phyloP scores from a whole-genome alignment of 2,888 invertebrate species.

The Drosophila limbata region DNA sequence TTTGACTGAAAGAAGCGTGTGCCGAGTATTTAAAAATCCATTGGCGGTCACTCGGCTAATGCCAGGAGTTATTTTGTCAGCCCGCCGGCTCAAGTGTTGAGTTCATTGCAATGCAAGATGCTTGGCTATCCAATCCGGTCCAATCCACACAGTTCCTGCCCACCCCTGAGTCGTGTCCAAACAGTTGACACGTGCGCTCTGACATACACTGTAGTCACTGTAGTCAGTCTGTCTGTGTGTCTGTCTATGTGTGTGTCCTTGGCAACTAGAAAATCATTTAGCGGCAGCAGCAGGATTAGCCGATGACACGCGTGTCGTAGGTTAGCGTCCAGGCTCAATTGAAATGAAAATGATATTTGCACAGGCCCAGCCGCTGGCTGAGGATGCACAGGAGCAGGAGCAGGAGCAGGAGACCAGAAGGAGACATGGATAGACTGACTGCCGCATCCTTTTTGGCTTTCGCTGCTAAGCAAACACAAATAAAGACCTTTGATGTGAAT shows the following conservation, averaged over 20 bases:
- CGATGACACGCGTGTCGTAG: slow-evolving; percentile 78
- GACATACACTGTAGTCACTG: slow-evolving; percentile 32
- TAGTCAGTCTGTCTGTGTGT: slow-evolving; percentile 30
- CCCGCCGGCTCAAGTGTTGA: slow-evolving; percentile 69
- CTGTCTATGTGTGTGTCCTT: slow-evolving; percentile 53
- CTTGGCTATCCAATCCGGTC: slow-evolving; percentile 28
- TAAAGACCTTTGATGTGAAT: slow-evolving; percentile 81
- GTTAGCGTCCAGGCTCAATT: slow-evolving; percentile 71
- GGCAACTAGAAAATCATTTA: slow-evolving; percentile 84
- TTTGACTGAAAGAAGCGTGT: slow-evolving; percentile 49
- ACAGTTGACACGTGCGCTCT: slow-evolving; percentile 81
- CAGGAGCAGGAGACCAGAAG: slow-evolving; percentile 13
- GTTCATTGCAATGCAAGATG: slow-evolving; percentile 77
- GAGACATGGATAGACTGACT: slow-evolving; percentile 31
- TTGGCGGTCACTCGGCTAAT: slow-evolving; percentile 78
- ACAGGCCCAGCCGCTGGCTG: slow-evolving; percentile 64
- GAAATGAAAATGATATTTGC: slow-evolving; percentile 83
- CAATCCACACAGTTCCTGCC: slow-evolving; percentile 11
- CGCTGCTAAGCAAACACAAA: slow-evolving; percentile 81
- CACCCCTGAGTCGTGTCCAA: slow-evolving; percentile 45
- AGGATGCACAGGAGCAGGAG: slow-evolving; percentile 15
- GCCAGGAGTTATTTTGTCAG: slow-evolving; percentile 80
- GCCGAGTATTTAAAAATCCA: slow-evolving; percentile 79
- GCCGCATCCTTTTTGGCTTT: slow-evolving; percentile 78
- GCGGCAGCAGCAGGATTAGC: slow-evolving; percentile 83